phyloP scores from a whole-genome alignment of 2,888 invertebrate species.

The Bellardia bayeri region DNA sequence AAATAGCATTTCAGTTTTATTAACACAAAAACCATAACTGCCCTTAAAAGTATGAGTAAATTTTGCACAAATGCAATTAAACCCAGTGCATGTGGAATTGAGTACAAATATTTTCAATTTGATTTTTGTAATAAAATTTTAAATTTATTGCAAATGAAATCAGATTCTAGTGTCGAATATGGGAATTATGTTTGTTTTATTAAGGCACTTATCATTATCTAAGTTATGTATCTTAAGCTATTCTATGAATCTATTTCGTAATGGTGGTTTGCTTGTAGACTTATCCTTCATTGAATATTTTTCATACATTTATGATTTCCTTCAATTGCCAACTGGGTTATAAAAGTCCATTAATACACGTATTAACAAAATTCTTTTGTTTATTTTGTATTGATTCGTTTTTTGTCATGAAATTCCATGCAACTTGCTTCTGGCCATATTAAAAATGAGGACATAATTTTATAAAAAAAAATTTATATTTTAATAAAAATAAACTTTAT shows the following conservation, averaged over 20 bases:
- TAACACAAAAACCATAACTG: conserved; percentile 1
- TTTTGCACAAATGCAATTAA: neutral
- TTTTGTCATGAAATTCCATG: conserved; percentile 5
- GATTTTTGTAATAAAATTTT: too few relatives aligned
- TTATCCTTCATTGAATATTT: too few relatives aligned
- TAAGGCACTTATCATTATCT: too few relatives aligned
- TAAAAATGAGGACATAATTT: conserved; percentile 35
- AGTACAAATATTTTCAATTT: too few relatives aligned
- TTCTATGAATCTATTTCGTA: too few relatives aligned
- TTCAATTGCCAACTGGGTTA: conserved; percentile 8
- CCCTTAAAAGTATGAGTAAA: neutral
- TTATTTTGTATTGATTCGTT: conserved; percentile 11
- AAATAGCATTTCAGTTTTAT: conserved; percentile 31
- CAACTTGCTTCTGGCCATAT: conserved; percentile 37
- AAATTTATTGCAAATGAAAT: too few relatives aligned
- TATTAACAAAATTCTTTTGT: conserved; percentile 8
- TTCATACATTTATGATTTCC: neutral
- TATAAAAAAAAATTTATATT: conserved; percentile 42
- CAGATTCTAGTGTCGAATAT: too few relatives aligned
- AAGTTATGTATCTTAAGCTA: too few relatives aligned
- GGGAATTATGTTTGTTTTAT: too few relatives aligned
- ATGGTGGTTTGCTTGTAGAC: too few relatives aligned
- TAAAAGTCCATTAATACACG: neutral
- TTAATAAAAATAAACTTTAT: conserved; percentile 42
- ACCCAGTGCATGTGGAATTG: neutral